Evolutionary conservation across 1,140 invertebrate genomes (phyloP), one percentile per base, ranked within the genome.

Genomic region (Augochlora pura): DNA sequence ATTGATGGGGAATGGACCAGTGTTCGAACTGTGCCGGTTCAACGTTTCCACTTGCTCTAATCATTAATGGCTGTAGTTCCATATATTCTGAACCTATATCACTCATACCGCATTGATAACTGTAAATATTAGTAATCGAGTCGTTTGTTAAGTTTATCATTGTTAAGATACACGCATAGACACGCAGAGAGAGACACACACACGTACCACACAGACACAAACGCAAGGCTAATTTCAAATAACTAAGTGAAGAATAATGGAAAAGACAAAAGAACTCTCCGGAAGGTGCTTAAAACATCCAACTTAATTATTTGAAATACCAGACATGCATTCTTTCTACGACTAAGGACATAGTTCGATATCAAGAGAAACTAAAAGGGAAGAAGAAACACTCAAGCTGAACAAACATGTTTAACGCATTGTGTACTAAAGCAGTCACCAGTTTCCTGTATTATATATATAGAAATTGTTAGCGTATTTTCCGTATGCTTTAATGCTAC

Each of bases 81-180:
- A 83, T 60, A 84, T 89, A 86, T 89, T 82, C 80, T 83, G 80
- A 79, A 88, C 63, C 82, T 88, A 68, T 87, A 86, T 87, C 80
- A 83, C 81, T 86, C 82, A 78, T 89, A 84, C 82, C 85, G 83
- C 72, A 69, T 88, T 86, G 86, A 85, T 90, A 78, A 82, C 84
- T 89, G 89, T 91, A 91, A 87, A 91, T 91, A 91, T 88, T 90
- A 89, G 78, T 80, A 80, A 80, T 85, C 80, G 65, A 83, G 78
- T 77, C 66, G 46, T 71, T 84, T 65, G 66, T 85, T 78, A 72
- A 66, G 72, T 81, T 87, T 82, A 86, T 38, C 65, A 76, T 64
- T 71, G 74, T 77, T 64, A 66, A 80, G 63, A 70, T 54, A 67
- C 54, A 74, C 49, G 27, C 60, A 27, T 4, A 54, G 9, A 57